These are phyloP conservation scores for Drosophila niveifrons DNA, from an alignment of 2,888 invertebrate species.

Conservation along the genomic window DNA sequence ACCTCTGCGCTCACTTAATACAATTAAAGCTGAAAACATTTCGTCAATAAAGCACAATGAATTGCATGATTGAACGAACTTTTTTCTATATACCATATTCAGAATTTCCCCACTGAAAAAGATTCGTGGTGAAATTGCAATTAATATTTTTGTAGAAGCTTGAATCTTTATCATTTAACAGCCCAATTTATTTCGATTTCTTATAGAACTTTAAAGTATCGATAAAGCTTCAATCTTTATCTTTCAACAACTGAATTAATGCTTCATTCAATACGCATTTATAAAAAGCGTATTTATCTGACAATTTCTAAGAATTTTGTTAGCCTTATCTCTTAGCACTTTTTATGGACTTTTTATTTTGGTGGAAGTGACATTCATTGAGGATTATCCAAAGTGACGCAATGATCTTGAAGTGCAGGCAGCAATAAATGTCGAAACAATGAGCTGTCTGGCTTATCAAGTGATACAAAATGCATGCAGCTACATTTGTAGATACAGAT, in stretches of 20 bases:
- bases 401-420: constrained; percentile 32
- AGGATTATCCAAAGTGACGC: constrained; percentile 8
- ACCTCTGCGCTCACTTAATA: constrained; percentile 5
- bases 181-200: not conserved
- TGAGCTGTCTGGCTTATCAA: constrained; percentile 42
- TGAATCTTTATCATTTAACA: not conserved
- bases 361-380: not conserved
- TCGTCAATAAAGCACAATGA: constrained; percentile 15
- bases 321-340: constrained; percentile 1
- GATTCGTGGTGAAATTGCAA: too few species aligned
- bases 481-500: not conserved
- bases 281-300: too few species aligned
- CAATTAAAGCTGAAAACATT: constrained; percentile 16
- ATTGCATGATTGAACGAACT: not conserved
- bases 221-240: not conserved
- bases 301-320: not conserved
- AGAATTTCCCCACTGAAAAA: too few species aligned
- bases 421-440: constrained; percentile 28
- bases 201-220: not conserved
- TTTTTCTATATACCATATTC: not conserved
- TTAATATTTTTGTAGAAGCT: not conserved
- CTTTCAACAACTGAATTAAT: too few species aligned
- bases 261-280: too few species aligned
- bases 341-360: constrained; percentile 1
- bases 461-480: constrained; percentile 3